Evolutionary conservation across 2,113 vertebrate genomes (phyloP).

Genomic region (Tor tambroides): DNA sequence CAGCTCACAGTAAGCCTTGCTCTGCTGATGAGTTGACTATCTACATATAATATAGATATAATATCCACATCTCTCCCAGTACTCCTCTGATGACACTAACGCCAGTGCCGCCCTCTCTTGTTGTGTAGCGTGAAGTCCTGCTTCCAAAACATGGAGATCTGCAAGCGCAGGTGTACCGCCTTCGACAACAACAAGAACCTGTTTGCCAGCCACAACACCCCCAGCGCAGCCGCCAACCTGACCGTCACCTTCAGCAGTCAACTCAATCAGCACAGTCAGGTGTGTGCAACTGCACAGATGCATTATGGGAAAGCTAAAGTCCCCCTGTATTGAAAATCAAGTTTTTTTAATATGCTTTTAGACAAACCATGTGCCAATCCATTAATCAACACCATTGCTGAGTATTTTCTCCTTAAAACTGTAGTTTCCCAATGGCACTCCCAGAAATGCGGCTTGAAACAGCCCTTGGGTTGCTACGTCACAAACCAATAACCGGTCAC

Average conservation of each 20-base stretch:
- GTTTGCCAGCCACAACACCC: conserved; percentile 85
- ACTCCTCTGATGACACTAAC: background rate
- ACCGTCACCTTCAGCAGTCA: conserved; percentile 98
- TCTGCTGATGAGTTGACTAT: background rate
- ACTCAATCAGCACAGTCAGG: conserved; percentile 95
- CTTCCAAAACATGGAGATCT: conserved; percentile 99
- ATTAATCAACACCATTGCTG: too few species aligned
- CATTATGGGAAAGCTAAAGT: background rate
- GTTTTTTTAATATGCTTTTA: too few species aligned
- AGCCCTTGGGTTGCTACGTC: too few species aligned
- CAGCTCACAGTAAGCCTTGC: conserved; percentile 89
- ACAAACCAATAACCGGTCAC: too few species aligned
- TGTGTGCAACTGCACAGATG: conserved; percentile 58
- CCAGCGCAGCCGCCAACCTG: conserved; percentile 93
- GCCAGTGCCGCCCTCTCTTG: conserved; percentile 21
- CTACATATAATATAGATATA: background rate
- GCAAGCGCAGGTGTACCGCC: conserved; percentile 91
- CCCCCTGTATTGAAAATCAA: too few species aligned
- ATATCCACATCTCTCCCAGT: background rate
- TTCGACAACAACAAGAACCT: conserved; percentile 95
- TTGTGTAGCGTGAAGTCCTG: conserved; percentile 92
- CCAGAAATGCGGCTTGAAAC: too few species aligned
- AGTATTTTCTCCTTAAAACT: too few species aligned
- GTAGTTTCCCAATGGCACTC: too few species aligned
- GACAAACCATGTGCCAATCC: too few species aligned